Conservation (phyloP, 2,888 invertebrate genomes). For the Drosophila niveifrons region DNA sequence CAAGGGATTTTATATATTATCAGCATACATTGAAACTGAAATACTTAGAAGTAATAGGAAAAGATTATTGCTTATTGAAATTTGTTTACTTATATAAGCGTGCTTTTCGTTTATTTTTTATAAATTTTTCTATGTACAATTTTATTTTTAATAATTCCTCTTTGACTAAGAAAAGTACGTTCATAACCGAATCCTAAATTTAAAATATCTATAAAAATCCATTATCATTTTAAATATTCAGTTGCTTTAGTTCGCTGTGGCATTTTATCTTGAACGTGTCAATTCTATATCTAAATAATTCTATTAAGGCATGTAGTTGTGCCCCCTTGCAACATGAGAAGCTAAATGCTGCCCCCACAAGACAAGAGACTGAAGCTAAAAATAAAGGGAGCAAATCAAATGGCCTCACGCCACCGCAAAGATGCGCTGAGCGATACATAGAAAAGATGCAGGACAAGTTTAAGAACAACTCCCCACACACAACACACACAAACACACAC, state of each 20-base stretch:
- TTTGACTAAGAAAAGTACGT: no score
- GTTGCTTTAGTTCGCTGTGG: background rate
- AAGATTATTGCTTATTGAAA: no score
- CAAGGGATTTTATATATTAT: no score
- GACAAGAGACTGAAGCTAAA: conserved; percentile 53
- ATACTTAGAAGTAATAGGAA: no score
- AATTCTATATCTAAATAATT: background rate
- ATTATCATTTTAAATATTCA: background rate
- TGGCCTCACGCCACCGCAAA: conserved; percentile 66
- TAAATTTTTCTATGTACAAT: no score
- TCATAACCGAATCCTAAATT: no score
- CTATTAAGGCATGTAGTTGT: background rate
- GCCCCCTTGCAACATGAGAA: background rate
- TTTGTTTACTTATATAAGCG: no score
- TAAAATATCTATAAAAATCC: background rate
- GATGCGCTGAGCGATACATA: conserved; percentile 62
- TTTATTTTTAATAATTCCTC: no score
- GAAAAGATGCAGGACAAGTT: conserved; percentile 79
- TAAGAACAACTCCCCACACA: conserved; percentile 72
- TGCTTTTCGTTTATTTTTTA: no score
- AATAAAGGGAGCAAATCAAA: conserved; percentile 75
- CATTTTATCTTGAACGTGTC: background rate
- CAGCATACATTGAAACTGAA: no score
- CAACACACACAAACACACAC: conserved; percentile 31
- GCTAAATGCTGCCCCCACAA: conserved; percentile 40